These are phyloP conservation scores for Caenorhabditis sulstoni DNA, from an alignment of 2,888 invertebrate species.

Conservation along the genomic window DNA sequence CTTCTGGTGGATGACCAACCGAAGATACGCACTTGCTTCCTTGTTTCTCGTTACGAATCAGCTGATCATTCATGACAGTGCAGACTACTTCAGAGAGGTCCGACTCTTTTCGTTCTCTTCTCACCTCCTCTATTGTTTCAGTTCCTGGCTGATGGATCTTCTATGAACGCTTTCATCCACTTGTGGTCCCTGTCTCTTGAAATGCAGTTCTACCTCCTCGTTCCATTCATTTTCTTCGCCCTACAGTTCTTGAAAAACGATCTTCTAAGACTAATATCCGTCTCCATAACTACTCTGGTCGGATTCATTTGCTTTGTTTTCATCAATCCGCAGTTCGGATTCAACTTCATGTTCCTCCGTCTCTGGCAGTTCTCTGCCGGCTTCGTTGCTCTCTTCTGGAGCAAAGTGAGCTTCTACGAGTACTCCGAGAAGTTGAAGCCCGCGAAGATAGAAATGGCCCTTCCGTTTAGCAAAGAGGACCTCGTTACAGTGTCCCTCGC, in stretches of 20 bases:
- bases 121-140: constrained; percentile 16
- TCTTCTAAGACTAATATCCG: constrained; percentile 27
- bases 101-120: too few relatives aligned
- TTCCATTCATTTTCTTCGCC: constrained; percentile 53
- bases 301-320: constrained; percentile 29
- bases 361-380: constrained; percentile 59
- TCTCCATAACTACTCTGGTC: constrained; percentile 6
- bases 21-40: constrained; percentile 50
- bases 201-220: constrained; percentile 58
- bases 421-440: constrained; percentile 48
- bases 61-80: constrained; percentile 61
- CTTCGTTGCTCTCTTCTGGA: constrained; percentile 40
- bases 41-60: constrained; percentile 57
- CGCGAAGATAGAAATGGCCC: constrained; percentile 16
- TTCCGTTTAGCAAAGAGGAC: constrained; percentile 20
- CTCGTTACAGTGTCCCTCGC: constrained; percentile 12
- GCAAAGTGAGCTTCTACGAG: constrained; percentile 44
- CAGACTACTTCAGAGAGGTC: constrained; percentile 57
- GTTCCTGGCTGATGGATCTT: constrained; percentile 56
- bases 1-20: constrained; percentile 55
- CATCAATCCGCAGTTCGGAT: constrained; percentile 55
- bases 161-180: constrained; percentile 56
- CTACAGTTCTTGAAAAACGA: constrained; percentile 42
- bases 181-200: constrained; percentile 55
- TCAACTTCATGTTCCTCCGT: constrained; percentile 58